Conservation (phyloP, 2,888 invertebrate species). For the Philaethria dido region DNA sequence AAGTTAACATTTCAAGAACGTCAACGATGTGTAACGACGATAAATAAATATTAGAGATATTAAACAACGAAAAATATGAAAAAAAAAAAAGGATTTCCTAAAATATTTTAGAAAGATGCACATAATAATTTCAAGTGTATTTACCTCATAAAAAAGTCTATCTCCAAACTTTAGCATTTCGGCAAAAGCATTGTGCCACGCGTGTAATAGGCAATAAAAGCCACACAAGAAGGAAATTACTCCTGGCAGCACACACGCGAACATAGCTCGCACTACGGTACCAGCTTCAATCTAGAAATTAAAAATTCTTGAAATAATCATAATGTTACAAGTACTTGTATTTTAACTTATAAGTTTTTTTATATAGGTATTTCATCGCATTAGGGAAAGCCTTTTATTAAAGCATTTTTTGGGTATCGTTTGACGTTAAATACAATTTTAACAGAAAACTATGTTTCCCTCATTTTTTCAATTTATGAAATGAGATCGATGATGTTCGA, state of each 20-base stretch:
- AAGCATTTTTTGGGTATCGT: no score
- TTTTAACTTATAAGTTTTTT: no score
- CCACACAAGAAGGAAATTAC: constrained; percentile 88
- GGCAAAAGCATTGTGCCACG: constrained; percentile 95
- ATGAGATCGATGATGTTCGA: neutral
- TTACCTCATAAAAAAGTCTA: constrained; percentile 86
- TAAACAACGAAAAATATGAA: neutral
- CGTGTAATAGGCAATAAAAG: constrained; percentile 95
- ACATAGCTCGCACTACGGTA: constrained; percentile 84
- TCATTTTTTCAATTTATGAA: neutral
- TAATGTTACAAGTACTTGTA: neutral
- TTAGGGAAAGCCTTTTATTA: no score
- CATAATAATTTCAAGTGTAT: neutral
- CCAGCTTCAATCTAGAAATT: constrained; percentile 68
- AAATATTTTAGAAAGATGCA: no score
- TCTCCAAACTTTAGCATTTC: constrained; percentile 94
- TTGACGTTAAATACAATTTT: no score
- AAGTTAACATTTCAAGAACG: neutral
- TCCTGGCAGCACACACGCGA: constrained; percentile 90
- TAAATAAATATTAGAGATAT: neutral
- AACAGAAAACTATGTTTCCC: no score
- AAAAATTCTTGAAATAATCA: neutral
- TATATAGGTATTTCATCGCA: no score
- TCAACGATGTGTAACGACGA: neutral
- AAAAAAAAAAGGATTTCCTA: no score